Base-by-base conservation (phyloP, 2,888 invertebrate genomes). In the Linnaemya tessellans region DNA sequence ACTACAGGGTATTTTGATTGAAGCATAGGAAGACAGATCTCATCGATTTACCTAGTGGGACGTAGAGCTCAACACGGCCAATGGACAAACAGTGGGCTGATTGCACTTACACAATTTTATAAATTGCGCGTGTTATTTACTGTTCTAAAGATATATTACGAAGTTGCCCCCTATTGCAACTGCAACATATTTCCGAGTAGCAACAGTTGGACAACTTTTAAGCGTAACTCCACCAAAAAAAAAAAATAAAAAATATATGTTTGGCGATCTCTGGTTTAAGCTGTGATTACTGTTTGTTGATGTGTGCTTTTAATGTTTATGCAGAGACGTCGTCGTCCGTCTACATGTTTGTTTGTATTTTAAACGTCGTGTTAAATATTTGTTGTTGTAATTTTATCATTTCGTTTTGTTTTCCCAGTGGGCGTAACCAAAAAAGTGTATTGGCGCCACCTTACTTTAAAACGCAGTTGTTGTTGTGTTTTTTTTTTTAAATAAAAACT, bases 361-460 rank as follows among this genome's bases (percentile, higher is more conserved):
- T 67, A 22, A 77, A 43, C 43, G 68, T 74, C 43, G 22, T 74
- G 62, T 79, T 73, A 60, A 70, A 43, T 64, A 35, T 1, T 77
- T 73, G 49, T 70, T 71, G 67, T 73, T 79, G 54, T 75, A 58
- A 30, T 62, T 80, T 75, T 62, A 25, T 51, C 60, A 62, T n/a
- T n/a, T 75, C 56, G 46, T 70, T 30, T 56, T 65, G 20, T 20
- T 56, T 62, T 68, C 79, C 46, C 88, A 90, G 90, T 90, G 89
- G 90, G 91, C 90, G 90, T 91, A 89, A 89, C 91, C 89, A 64
- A 79, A 87, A 90, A 87, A 87, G 30, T 83, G 89, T 88, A 85
- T 86, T 90, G 91, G 90, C 91, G 91, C 91, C 90, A 91, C 91
- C 91, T 91, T 88, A 88, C 88, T 88, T 58, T 65, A 49, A 49